A percentile compares a stretch with the other conserved stretches of the same genome.
phyloP scores from a whole-genome alignment of 2,113 vertebrate genomes.

The Rhynchomys soricoides region DNA sequence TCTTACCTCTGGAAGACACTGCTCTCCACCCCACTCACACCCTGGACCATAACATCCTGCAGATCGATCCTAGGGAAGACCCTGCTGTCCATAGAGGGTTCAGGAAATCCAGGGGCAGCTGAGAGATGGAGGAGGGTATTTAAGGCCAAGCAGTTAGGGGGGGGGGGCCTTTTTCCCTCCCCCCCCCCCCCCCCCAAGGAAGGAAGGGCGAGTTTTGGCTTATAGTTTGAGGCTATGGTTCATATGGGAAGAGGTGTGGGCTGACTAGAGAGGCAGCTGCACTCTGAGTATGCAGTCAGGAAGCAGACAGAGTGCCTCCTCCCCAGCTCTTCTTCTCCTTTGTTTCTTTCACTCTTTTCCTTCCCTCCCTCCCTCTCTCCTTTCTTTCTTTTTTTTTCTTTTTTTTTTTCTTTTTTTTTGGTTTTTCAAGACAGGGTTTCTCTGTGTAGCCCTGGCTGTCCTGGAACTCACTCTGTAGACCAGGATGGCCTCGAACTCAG shows the following conservation, averaged over 20 bases:
- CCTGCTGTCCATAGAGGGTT: background rate
- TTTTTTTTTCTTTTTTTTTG: background rate
- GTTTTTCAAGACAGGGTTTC: background rate
- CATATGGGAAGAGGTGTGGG: background rate
- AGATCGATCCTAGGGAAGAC: background rate
- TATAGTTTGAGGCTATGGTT: background rate
- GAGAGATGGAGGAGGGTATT: background rate
- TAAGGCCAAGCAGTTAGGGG: background rate
- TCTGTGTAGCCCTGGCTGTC: background rate
- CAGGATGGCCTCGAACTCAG: background rate
- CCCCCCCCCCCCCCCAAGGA: too few species aligned
- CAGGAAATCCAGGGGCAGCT: background rate
- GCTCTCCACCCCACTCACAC: too few species aligned
- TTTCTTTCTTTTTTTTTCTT: background rate
- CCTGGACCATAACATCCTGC: background rate
- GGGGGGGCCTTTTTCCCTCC: too few species aligned
- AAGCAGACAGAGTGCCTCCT: background rate
- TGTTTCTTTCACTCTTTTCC: background rate
- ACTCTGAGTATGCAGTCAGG: too few species aligned
- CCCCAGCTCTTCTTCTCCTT: too few species aligned
- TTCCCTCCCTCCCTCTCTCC: fast-evolving
- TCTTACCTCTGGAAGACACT: background rate
- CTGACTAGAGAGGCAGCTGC: background rate
- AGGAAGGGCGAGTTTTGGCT: too few species aligned
- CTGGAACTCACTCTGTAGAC: background rate